Evolutionary conservation across 53 echinoderm and acorn worm species (phyloP).

Genomic region (Arbacia lixula): DNA sequence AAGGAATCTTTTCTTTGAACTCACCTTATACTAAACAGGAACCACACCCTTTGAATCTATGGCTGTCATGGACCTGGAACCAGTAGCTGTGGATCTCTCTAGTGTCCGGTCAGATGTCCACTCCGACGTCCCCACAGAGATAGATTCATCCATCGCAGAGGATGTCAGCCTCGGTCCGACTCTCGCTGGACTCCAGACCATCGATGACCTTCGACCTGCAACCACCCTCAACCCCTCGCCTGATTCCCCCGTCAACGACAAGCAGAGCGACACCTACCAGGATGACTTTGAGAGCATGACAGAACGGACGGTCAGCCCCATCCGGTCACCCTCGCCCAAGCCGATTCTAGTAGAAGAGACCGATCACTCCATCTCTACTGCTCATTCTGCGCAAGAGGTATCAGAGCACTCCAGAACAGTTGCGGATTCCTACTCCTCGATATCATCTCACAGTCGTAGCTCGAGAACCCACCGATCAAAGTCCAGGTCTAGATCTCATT

Average conservation of each 20-base stretch:
- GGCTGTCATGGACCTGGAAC: background rate
- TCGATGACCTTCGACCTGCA: constrained; percentile 66
- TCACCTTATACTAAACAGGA: background rate
- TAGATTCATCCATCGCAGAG: constrained; percentile 17
- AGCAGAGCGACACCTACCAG: background rate
- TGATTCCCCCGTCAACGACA: too few relatives aligned
- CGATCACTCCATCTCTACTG: constrained; percentile 16
- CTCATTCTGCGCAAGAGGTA: constrained; percentile 21
- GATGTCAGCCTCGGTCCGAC: constrained; percentile 17
- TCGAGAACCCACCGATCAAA: background rate
- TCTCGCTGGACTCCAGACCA: constrained; percentile 69
- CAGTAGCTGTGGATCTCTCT: background rate
- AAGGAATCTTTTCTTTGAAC: too few relatives aligned
- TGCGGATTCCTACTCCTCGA: constrained; percentile 57
- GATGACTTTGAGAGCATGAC: constrained; percentile 69
- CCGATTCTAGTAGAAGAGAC: constrained; percentile 35
- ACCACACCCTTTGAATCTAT: too few relatives aligned
- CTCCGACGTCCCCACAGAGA: background rate
- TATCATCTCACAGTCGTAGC: background rate
- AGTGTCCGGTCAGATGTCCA: constrained; percentile 26
- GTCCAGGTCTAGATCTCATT: background rate
- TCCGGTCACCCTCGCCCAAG: constrained; percentile 42
- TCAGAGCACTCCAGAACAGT: constrained; percentile 48
- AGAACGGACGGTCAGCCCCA: constrained; percentile 35
- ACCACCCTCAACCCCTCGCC: background rate